These are phyloP conservation scores for Leptosomus discolor DNA, from an alignment of 2,113 vertebrate genomes.

Conservation along the genomic window DNA sequence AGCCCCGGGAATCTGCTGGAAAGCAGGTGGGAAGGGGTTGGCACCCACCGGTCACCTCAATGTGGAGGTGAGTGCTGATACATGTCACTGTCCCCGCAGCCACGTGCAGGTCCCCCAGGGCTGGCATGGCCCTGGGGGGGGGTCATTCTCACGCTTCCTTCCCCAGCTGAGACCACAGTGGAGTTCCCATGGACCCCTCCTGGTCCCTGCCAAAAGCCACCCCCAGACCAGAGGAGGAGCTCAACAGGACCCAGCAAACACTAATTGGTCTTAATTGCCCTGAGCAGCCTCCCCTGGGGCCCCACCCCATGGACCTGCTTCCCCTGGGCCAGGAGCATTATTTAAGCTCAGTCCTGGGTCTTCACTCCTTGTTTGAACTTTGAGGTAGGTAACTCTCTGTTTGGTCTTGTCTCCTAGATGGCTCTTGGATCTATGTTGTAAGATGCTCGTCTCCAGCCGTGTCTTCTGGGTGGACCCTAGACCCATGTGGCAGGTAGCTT, in stretches of 20 bases:
- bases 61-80: not conserved
- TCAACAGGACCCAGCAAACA: not conserved
- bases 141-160: not conserved
- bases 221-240: not conserved
- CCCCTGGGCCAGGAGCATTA: not conserved
- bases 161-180: not conserved
- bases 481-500: not conserved
- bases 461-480: not conserved
- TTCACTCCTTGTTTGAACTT: not conserved
- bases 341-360: not conserved
- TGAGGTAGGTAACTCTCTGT: not conserved
- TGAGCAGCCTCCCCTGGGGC: not conserved
- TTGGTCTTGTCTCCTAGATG: not conserved
- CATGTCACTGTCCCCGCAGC: fast-evolving
- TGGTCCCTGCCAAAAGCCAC: not conserved
- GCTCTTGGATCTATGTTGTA: not conserved
- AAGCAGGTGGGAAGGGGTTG: not conserved
- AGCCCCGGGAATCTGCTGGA: not conserved
- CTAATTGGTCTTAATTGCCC: not conserved
- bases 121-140: not conserved
- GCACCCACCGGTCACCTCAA: not conserved
- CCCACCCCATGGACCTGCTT: not conserved
- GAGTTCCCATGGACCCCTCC: not conserved
- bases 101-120: not conserved
- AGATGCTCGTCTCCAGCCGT: not conserved